Base-by-base conservation (phyloP, 2,888 invertebrate species). In the Folsomia candida region DNA sequence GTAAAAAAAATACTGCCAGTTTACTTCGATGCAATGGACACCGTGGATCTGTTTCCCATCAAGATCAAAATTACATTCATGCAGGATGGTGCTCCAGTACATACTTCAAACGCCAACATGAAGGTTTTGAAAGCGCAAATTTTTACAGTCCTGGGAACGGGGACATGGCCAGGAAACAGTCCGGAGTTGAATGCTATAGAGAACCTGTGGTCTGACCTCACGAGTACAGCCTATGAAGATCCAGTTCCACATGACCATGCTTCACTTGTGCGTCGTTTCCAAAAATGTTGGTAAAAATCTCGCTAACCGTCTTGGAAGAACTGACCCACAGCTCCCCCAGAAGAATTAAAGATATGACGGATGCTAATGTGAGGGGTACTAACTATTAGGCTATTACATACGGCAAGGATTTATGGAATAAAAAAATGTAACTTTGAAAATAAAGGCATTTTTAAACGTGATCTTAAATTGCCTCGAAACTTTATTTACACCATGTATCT, bases 181-280 rank as follows among this genome's bases (percentile, higher is more conserved):
- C 70, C 70, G 3, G 68, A 70, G 47, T 26, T 71, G 6, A 71
- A 73, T 27, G 59, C 70, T 9, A 70, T 71, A 24, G 73, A 73
- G 57, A 73, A 73, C 37, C 27, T 71, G 18, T 71, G 71, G 70
- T 68, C 37, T 37, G 4, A 37, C 37, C 37, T 37, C 37, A 37
- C 4, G 14, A 37, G 37, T 37, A 37, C 37, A 9, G 37, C 37
- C 4, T 37, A 37, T 14, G 14, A 57, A n/a, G 57, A 47, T 47
- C 57, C 57, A 57, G n/a, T 57, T 57, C 57, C 57, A n/a, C n/a
- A 6, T 6, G 24, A 57, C n/a, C n/a, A n/a, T 20, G 9, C n/a
- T 22, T 20, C 20, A 11, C 57, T 57, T 11, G n/a, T 57, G 4
- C 20, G 24, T 22, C n/a, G 57, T 20, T 20, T 57, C n/a, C 4